Evolutionary conservation across 1,140 invertebrate species (phyloP).

Genomic region (Atta colombica): DNA sequence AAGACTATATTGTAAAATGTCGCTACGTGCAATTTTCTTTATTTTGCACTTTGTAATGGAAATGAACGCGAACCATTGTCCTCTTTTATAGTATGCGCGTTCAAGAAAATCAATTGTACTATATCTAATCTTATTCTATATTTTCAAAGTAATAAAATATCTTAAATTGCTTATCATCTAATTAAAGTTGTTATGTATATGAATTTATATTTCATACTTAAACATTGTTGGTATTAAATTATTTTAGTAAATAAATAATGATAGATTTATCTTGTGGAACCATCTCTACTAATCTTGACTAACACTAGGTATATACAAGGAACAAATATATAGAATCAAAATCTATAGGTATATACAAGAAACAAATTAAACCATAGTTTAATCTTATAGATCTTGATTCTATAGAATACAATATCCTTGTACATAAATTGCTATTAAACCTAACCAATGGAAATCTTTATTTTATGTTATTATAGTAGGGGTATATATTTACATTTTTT

Average conservation of each 20-base stretch:
- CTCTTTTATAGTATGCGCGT: neutral
- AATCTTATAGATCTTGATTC: slow-evolving; percentile 10
- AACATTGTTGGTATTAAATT: neutral
- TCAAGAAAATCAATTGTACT: neutral
- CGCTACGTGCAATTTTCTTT: slow-evolving; percentile 28
- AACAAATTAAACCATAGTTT: neutral
- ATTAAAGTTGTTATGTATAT: neutral
- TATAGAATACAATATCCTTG: neutral
- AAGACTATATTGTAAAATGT: slow-evolving; percentile 31
- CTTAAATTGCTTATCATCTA: neutral
- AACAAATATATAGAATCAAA: no score
- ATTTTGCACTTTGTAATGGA: neutral
- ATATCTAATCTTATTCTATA: neutral
- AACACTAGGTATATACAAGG: neutral
- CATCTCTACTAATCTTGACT: neutral
- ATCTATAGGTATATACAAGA: neutral
- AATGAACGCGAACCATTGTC: neutral
- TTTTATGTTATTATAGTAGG: neutral
- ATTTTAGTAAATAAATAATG: neutral
- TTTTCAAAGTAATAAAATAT: neutral
- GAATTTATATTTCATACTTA: neutral
- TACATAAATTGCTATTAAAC: slow-evolving; percentile 1
- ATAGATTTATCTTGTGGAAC: neutral
- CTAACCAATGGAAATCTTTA: neutral
- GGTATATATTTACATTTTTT: neutral